A percentile compares a stretch with the other conserved stretches of the same genome.
Evolutionary conservation across 2,797 vertebrate species (phyloP).

Genomic region (Gadopsis marmoratus): DNA sequence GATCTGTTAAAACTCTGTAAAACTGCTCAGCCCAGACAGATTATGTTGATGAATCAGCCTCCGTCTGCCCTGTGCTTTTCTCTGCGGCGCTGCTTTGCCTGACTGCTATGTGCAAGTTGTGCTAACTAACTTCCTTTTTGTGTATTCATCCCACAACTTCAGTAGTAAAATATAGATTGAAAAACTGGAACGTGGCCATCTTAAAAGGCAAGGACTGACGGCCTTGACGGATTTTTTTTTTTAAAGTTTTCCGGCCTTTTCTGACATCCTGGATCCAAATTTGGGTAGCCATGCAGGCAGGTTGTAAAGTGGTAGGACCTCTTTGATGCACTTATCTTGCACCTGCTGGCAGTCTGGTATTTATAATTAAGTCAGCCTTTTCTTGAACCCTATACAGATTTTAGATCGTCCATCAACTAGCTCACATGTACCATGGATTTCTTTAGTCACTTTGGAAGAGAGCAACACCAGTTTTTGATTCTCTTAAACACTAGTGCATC

Average conservation of each 20-base stretch:
- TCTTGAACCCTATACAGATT: neutral
- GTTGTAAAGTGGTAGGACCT: neutral
- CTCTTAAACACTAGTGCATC: neutral
- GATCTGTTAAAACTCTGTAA: conserved; percentile 51
- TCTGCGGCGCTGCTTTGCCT: conserved; percentile 16
- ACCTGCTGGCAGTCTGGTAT: neutral
- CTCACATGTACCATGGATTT: neutral
- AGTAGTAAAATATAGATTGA: conserved; percentile 3
- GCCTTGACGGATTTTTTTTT: neutral
- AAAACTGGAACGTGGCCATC: conserved; percentile 8
- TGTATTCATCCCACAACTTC: conserved; percentile 20
- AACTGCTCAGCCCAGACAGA: conserved; percentile 60
- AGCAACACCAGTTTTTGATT: neutral
- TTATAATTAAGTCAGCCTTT: neutral
- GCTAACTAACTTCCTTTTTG: neutral
- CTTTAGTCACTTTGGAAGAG: neutral
- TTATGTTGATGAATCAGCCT: conserved; percentile 62
- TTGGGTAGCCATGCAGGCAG: neutral
- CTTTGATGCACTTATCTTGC: neutral
- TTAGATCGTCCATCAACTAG: neutral
- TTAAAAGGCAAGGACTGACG: neutral
- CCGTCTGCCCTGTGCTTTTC: conserved; percentile 35
- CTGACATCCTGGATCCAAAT: neutral
- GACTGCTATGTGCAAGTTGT: conserved; percentile 25
- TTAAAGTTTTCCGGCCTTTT: neutral